A percentile compares a stretch with the other conserved stretches of the same genome.
These are phyloP conservation scores for Neoascia interrupta DNA, from an alignment of 2,888 invertebrate species.

Conservation along the genomic window DNA sequence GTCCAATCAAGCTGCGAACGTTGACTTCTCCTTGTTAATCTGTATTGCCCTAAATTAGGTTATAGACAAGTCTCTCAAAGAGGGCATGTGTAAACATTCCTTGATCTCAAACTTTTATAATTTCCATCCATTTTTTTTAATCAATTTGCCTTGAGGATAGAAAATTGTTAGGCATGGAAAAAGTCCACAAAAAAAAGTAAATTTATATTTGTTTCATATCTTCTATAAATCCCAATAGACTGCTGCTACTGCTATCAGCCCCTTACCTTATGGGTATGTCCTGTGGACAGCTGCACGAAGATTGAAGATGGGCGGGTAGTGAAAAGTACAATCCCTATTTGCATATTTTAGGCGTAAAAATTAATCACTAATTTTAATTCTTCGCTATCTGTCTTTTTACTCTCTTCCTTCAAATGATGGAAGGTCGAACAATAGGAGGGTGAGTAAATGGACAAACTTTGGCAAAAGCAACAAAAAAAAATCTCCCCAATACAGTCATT, in stretches of 20 bases:
- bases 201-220: conserved; percentile 36
- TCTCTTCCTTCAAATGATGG: conserved; percentile 44
- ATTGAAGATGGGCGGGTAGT: conserved; percentile 14
- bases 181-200: conserved; percentile 15
- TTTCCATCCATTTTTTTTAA: conserved; percentile 19
- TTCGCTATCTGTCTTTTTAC: conserved; percentile 35
- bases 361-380: conserved; percentile 61
- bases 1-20: conserved; percentile 28
- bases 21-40: conserved; percentile 33
- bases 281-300: conserved; percentile 39
- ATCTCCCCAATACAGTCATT: conserved; percentile 48
- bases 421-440: conserved; percentile 42
- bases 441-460: conserved; percentile 52
- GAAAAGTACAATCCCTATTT: conserved; percentile 41
- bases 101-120: conserved; percentile 15
- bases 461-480: conserved; percentile 22
- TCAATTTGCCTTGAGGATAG: conserved; percentile 39
- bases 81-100: conserved; percentile 28
- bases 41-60: conserved; percentile 15
- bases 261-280: conserved; percentile 29
- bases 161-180: conserved; percentile 16
- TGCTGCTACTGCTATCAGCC: neutral
- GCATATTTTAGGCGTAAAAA: conserved; percentile 51
- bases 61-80: neutral
- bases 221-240: conserved; percentile 43